A percentile compares a stretch with the other conserved stretches of the same genome.
These are phyloP conservation scores for Agrilus cyanescens DNA, from an alignment of 2,888 invertebrate genomes.

Conservation along the genomic window DNA sequence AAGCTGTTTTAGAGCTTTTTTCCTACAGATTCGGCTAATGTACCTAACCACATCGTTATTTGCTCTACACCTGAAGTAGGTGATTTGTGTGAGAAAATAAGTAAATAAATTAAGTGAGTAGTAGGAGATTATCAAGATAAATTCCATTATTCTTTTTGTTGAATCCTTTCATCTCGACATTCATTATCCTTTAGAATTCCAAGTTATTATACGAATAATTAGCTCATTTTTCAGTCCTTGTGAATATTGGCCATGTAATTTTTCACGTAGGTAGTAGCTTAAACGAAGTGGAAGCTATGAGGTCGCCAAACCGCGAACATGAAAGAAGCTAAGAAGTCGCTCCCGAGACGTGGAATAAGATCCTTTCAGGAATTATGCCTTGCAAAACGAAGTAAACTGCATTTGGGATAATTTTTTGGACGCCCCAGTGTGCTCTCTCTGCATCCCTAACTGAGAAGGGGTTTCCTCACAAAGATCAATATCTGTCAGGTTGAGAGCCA, in stretches of 20 bases:
- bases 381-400: slow-evolving; percentile 25
- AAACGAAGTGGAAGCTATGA: neutral
- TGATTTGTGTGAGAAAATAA: too few relatives aligned
- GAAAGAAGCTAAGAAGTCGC: slow-evolving; percentile 20
- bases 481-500: slow-evolving; percentile 29
- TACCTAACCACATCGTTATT: too few relatives aligned
- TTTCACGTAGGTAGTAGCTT: neutral
- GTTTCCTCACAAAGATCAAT: slow-evolving; percentile 34
- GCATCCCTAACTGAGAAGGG: slow-evolving; percentile 17
- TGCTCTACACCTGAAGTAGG: too few relatives aligned
- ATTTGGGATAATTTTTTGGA: slow-evolving; percentile 27
- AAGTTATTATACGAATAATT: too few relatives aligned
- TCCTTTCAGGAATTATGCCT: slow-evolving; percentile 24
- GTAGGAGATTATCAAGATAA: too few relatives aligned
- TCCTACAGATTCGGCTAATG: too few relatives aligned
- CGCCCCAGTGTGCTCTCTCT: slow-evolving; percentile 12
- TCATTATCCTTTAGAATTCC: too few relatives aligned
- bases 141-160: too few relatives aligned
- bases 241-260: neutral
- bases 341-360: slow-evolving; percentile 27
- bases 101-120: too few relatives aligned
- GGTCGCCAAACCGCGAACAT: neutral
- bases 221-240: too few relatives aligned
- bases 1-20: too few relatives aligned
- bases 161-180: too few relatives aligned